Evolutionary conservation across 2,113 vertebrate genomes (phyloP), one percentile per base, ranked within the genome.

Genomic region (Anthoscopus minutus): DNA sequence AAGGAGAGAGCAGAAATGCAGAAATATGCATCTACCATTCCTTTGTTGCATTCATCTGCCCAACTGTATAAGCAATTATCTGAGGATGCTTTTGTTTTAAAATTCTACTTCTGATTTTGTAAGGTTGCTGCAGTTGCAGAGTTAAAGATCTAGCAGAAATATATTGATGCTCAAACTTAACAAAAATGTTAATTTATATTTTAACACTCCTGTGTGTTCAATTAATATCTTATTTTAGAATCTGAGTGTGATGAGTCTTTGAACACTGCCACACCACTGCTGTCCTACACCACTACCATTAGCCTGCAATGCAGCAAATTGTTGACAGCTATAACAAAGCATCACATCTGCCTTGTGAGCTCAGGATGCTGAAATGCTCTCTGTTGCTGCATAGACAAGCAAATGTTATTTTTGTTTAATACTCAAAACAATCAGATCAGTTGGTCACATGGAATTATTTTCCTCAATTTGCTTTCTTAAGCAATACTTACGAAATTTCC

Each of bases 291-390:
- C 56, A 85, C 82, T 61, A 53, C 67, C 80, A 84, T 92, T 86
- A 94, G 83, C 84, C 93, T 96, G 93, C 94, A 97, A 91, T 96
- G 94, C 92, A 97, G 93, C 70, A 93, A 94, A 93, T 54, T 89
- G 72, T 96, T 96, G 96, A 93, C 83, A 84, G 80, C 76, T 95
- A 88, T 95, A 96, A 97, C 96, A 94, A 95, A 97, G 91, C 83
- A 74, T 69, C 62, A 54, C 80, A 83, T 81, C 73, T 87, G 92
- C 88, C 66, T 79, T 35, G 71, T 72, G 66, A 97, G 90, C 83
- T 28, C 9, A 9, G n/a, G 53, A 92, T 94, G 82, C 66, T 89
- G 92, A 95, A 91, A 61, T 81, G n/a, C 25, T 87, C 42, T 91
- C 37, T 83, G 28, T 38, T 77, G 50, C 78, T 37, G 37, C 23